Percentiles rank a stretch among this genome's conserved stretches.
These are phyloP conservation scores for Cinclus cinclus DNA, from an alignment of 2,113 vertebrate genomes.

Conservation along the genomic window DNA sequence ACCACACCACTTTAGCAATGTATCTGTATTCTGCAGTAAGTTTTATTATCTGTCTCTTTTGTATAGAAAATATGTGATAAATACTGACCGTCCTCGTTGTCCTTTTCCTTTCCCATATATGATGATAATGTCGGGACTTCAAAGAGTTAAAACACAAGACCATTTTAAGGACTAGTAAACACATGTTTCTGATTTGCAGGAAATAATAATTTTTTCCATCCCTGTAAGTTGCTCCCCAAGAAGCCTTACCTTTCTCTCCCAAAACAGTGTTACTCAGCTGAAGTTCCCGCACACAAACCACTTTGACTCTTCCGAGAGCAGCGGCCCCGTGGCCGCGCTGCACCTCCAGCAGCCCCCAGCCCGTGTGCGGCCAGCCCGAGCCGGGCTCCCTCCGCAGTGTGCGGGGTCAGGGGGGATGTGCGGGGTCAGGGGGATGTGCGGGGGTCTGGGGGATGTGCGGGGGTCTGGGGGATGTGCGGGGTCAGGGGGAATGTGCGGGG, in stretches of 20 bases:
- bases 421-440: background rate
- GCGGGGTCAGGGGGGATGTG: background rate
- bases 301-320: background rate
- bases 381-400: background rate
- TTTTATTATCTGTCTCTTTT: background rate
- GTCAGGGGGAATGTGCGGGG: no score
- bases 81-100: rapidly evolving
- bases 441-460: background rate
- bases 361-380: background rate
- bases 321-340: background rate
- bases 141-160: slow-evolving; percentile 10
- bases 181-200: slow-evolving; percentile 26
- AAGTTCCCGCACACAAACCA: rapidly evolving
- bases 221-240: background rate
- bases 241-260: background rate
- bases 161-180: background rate
- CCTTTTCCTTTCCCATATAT: background rate
- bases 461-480: background rate
- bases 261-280: background rate
- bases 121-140: background rate
- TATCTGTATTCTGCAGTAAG: background rate
- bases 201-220: background rate
- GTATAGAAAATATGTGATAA: background rate
- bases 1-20: slow-evolving; percentile 3
- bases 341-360: background rate